These are phyloP conservation scores for Netelia virgata DNA, from an alignment of 2,888 invertebrate genomes.

Conservation along the genomic window DNA sequence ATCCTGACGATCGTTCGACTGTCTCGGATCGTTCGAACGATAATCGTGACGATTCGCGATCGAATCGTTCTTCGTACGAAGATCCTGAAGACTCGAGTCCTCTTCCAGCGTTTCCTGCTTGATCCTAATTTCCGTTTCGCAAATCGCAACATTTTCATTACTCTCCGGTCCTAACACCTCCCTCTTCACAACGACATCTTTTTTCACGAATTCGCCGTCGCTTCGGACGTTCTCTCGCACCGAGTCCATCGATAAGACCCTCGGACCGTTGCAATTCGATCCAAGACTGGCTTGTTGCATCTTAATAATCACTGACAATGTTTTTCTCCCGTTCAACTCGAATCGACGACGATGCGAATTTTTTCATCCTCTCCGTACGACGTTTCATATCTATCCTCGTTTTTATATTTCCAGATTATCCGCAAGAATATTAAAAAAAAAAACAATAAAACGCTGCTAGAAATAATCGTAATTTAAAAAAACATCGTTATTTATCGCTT, in stretches of 20 bases:
- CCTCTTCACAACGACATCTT: constrained; percentile 70
- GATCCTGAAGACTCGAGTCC: constrained; percentile 19
- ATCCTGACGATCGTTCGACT: constrained; percentile 16
- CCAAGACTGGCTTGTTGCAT: constrained; percentile 82
- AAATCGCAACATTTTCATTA: constrained; percentile 51
- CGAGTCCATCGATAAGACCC: constrained; percentile 44
- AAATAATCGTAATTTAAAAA: not conserved
- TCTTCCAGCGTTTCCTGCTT: constrained; percentile 75
- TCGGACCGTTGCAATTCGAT: constrained; percentile 22
- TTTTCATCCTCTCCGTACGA: not conserved
- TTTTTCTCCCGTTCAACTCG: not conserved
- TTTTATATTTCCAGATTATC: not conserved
- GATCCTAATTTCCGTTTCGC: constrained; percentile 73
- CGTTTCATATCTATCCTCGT: not conserved
- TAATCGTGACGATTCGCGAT: constrained; percentile 10
- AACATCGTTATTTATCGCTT: constrained; percentile 25
- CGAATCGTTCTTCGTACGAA: constrained; percentile 13
- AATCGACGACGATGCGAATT: not conserved
- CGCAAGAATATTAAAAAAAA: not conserved
- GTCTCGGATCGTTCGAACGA: constrained; percentile 3
- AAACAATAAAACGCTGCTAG: not conserved
- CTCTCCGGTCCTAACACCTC: constrained; percentile 60
- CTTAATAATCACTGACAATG: constrained; percentile 32
- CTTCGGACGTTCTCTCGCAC: constrained; percentile 21
- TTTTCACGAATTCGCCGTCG: constrained; percentile 52